Conservation (phyloP, 1,140 invertebrate species). For the Leucophenga varia region DNA sequence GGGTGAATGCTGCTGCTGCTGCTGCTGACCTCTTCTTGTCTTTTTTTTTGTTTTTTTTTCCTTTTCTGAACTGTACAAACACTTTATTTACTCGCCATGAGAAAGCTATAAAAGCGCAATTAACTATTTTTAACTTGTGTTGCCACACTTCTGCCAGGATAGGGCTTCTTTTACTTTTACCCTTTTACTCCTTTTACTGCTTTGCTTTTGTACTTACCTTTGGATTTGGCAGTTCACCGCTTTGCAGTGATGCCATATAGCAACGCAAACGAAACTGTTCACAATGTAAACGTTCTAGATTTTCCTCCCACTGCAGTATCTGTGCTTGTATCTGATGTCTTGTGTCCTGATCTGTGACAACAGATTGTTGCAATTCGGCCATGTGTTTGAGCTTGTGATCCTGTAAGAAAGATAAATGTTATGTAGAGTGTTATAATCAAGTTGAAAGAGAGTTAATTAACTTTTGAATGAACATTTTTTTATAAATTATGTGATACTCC, state of each 20-base stretch:
- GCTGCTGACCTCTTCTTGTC: neutral
- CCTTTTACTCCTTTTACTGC: neutral
- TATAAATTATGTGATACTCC: no score
- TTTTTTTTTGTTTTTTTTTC: no score
- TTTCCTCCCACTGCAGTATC: conserved; percentile 95
- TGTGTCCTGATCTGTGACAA: conserved; percentile 88
- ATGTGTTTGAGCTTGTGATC: conserved; percentile 96
- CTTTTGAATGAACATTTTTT: no score
- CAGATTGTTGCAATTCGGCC: conserved; percentile 94
- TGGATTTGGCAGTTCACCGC: conserved; percentile 93
- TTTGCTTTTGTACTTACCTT: conserved; percentile 69
- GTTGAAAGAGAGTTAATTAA: no score
- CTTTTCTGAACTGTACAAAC: no score
- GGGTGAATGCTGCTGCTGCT: no score
- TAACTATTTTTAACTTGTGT: no score
- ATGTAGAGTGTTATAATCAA: neutral
- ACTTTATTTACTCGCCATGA: no score
- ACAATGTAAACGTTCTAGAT: conserved; percentile 92
- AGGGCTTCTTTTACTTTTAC: no score
- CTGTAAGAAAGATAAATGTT: conserved; percentile 60
- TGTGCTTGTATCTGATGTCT: conserved; percentile 89
- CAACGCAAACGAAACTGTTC: conserved; percentile 95
- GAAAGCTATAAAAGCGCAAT: no score
- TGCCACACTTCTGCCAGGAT: no score
- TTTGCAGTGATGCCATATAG: conserved; percentile 95